Conservation (phyloP, 2,888 invertebrate species). For the Apomyelois bistriatella region DNA sequence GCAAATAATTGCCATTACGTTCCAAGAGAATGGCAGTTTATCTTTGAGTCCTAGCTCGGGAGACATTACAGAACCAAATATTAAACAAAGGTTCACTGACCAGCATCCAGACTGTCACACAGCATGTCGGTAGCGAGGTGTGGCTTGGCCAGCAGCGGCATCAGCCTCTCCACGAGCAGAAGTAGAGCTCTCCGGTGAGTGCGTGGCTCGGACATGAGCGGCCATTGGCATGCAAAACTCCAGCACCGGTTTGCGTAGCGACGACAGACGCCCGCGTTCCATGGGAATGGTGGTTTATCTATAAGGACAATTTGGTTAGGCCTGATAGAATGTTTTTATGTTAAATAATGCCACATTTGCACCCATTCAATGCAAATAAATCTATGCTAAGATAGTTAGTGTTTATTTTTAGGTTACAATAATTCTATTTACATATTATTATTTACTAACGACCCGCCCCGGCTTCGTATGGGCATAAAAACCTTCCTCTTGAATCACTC, state of each 20-base stretch:
- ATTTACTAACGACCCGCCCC: too few species aligned
- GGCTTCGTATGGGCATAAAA: too few species aligned
- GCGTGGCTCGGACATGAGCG: slow-evolving; percentile 78
- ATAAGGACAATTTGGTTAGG: not conserved
- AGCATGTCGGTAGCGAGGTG: slow-evolving; percentile 94
- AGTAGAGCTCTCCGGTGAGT: slow-evolving; percentile 89
- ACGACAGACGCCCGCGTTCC: slow-evolving; percentile 74
- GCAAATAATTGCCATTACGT: slow-evolving; percentile 77
- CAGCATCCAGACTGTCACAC: slow-evolving; percentile 92
- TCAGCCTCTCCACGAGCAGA: slow-evolving; percentile 89
- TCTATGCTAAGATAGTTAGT: too few species aligned
- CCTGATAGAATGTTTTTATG: too few species aligned
- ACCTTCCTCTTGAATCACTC: too few species aligned
- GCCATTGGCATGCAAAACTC: slow-evolving; percentile 87
- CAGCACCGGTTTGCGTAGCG: slow-evolving; percentile 86
- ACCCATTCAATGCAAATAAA: too few species aligned
- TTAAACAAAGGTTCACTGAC: slow-evolving; percentile 68
- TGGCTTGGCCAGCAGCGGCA: slow-evolving; percentile 90
- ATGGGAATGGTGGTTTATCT: slow-evolving; percentile 74
- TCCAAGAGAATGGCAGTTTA: slow-evolving; percentile 78
- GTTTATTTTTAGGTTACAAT: too few species aligned
- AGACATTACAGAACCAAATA: too few species aligned
- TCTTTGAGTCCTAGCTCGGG: too few species aligned
- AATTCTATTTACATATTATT: too few species aligned
- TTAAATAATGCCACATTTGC: too few species aligned